Conservation (phyloP, 2,113 vertebrate species). For the Polyodon spathula region DNA sequence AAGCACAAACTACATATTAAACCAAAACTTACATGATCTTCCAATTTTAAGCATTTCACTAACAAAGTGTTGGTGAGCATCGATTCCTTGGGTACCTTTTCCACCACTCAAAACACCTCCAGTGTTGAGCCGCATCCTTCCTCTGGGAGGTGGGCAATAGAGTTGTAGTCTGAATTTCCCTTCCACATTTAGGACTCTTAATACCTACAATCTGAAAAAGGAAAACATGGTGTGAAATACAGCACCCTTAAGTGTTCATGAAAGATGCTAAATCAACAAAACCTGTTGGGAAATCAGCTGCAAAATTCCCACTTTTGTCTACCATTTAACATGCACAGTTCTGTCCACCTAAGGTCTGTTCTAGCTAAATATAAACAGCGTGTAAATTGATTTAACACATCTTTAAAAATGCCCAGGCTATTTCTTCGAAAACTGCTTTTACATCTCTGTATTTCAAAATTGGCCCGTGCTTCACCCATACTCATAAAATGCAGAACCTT, state of each 20-base stretch:
- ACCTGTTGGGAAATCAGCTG: no score
- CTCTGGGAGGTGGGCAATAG: conserved; percentile 69
- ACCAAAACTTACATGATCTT: conserved; percentile 69
- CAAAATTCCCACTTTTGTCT: no score
- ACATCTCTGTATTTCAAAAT: conserved; percentile 49
- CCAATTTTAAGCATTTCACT: conserved; percentile 76
- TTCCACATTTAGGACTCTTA: conserved; percentile 76
- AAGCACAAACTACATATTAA: no score
- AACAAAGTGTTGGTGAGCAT: conserved; percentile 81
- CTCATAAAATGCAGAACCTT: conserved; percentile 84
- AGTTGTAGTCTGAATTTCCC: conserved; percentile 86
- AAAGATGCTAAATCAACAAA: no score
- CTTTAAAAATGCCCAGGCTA: conserved; percentile 96
- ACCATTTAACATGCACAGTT: no score
- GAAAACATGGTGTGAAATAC: conserved; percentile 12
- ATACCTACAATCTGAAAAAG: conserved; percentile 76
- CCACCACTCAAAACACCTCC: conserved; percentile 88
- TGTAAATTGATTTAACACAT: conserved; percentile 38
- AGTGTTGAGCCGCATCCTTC: conserved; percentile 46
- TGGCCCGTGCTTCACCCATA: conserved; percentile 68
- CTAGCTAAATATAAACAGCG: neutral
- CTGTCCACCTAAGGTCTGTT: no score
- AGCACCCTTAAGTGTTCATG: no score
- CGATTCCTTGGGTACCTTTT: conserved; percentile 68
- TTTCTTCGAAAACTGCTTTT: conserved; percentile 74